Evolutionary conservation across 92 coral and sea anemone species (phyloP), one percentile per base, ranked within the genome.

Genomic region (Epizoanthus stellaris): DNA sequence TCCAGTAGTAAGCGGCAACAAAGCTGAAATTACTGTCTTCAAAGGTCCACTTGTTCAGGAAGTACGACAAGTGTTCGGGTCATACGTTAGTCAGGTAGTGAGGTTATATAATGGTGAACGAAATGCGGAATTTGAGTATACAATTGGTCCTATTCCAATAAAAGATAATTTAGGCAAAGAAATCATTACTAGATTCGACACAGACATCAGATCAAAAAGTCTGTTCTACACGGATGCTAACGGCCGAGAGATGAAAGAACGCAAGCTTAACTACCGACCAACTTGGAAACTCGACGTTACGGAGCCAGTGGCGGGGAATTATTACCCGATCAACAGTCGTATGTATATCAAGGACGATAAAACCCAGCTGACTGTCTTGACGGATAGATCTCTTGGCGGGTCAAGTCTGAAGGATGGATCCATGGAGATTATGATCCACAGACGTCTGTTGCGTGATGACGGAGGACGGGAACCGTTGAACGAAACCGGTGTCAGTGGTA

Each of bases 351-450:
- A 89, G 80, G 99, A 97, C 66, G 77, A 70, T 5, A 76, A 47
- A 19, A 89, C 89, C 45, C 99, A 97, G 88, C 74, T 97, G 75
- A 97, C 98, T 39, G 84, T 97, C 77, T 66, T 97, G 87, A 95
- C 98, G 17, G 99, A 97, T 40, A 90, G 99, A 79, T 97, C 99
- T 5, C 92, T 97, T 74, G 99, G 99, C 6, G 99, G 98, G 34
- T 85, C 99, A 11, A 97, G 99, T 75, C 81, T 97, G 68, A 91
- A 86, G 56, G 98, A 93, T 54, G 99, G 99, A 20, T 97, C 99
- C 2, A 74, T 97, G 58, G 99, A 97, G 81, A 67, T 97, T 54
- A 97, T 97, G 99, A 82, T 95, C 7, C 99, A 97, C 65, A 89
- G 99, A 13, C 95, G 99, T 21, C 89, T 97, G n/a, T 87, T 97